Evolutionary conservation across 1,140 invertebrate genomes (phyloP).

Genomic region (Glomeris maerens): DNA sequence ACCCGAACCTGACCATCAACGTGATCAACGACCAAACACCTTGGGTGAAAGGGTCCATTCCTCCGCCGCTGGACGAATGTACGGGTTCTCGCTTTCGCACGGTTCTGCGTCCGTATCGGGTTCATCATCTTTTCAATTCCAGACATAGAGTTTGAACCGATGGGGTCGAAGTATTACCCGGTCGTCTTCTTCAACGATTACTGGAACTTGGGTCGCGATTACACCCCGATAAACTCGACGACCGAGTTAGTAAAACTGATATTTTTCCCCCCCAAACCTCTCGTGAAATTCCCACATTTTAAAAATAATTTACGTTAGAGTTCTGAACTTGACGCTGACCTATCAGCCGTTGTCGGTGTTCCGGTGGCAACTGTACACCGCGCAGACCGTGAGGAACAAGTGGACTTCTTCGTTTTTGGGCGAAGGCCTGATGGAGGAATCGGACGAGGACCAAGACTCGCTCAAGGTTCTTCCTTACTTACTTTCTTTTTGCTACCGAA

Average conservation of each 20-base stretch:
- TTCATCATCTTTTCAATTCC: conserved; percentile 21
- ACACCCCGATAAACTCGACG: conserved; percentile 82
- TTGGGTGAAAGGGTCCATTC: conserved; percentile 73
- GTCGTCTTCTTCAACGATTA: conserved; percentile 94
- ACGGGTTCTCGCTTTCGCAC: too few relatives aligned
- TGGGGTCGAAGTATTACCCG: conserved; percentile 74
- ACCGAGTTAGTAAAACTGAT: conserved; percentile 37
- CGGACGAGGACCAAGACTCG: conserved; percentile 87
- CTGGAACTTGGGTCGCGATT: conserved; percentile 96
- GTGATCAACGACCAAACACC: conserved; percentile 85
- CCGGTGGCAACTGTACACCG: conserved; percentile 91
- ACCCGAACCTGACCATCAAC: conserved; percentile 95
- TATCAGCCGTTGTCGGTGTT: conserved; percentile 88
- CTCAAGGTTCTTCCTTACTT: too few relatives aligned
- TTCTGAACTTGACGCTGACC: conserved; percentile 52
- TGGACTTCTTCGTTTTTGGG: conserved; percentile 38
- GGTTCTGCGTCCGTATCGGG: too few relatives aligned
- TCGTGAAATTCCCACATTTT: conserved; percentile 2
- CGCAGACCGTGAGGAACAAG: conserved; percentile 67
- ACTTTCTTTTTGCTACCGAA: too few relatives aligned
- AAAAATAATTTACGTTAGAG: conserved; percentile 20
- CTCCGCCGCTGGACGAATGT: conserved; percentile 82
- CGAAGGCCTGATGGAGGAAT: conserved; percentile 49
- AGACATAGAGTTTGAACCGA: conserved; percentile 74
- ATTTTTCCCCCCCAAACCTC: neutral